Base-by-base conservation (phyloP, 2,888 invertebrate species). In the Notodonta dromedarius region DNA sequence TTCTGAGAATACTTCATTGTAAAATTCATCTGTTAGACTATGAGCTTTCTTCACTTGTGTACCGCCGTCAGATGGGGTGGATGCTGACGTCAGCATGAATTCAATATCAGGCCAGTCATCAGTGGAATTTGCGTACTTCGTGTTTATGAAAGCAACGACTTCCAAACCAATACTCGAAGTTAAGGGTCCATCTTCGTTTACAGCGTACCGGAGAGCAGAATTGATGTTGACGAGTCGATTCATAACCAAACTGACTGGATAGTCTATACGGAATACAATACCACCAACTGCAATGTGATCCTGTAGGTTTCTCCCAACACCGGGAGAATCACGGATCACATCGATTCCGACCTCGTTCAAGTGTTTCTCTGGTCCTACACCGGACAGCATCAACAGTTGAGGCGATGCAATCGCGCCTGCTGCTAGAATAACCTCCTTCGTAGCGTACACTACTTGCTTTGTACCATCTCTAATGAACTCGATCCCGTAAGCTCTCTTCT, bases 51-150 rank as follows among this genome's bases (percentile, higher is more conserved):
- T 97, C 0, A 96, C 96, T 83, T 96, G 96, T 0, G 95, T 95
- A 0, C 98, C 97, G n/a, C 97, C 97, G 78, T 98, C 98, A 0
- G 97, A 97, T 57, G 95, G 96, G 0, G 97, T 96, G 0, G 97
- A 96, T 0, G 96, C 95, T 39, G 97, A 96, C 0, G 97, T 96
- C 88, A 98, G 91, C 97, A 98, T 98, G 79, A 98, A 97, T 82
- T 98, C 97, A 67, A 98, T 97, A 80, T 98, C 98, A 0, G 98
- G 98, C 97, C 97, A 98, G 83, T 98, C 98, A 61, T 98, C 97
- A 0, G 96, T 95, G 59, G 95, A 94, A 81, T 98, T 98, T 0
- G 97, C 97, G 82, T 97, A 98, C 87, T 98, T 98, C 0, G 98
- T 98, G 40, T 96, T 96, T 59, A 98, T 96, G 82, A 98, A 98